Evolutionary conservation across 2,888 invertebrate species (phyloP).

Genomic region (Charanyca ferruginea): DNA sequence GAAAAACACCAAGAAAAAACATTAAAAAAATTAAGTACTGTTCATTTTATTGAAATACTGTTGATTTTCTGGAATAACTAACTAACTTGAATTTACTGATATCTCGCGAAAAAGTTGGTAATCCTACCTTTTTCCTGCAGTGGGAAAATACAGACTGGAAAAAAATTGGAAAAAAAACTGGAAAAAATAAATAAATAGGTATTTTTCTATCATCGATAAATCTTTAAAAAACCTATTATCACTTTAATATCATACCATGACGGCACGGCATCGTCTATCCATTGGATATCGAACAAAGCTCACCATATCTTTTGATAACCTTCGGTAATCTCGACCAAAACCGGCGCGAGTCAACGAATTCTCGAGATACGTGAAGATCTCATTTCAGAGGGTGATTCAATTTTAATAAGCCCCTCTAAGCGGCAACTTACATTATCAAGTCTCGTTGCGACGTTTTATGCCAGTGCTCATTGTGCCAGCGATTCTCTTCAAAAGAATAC

Average conservation of each 20-base stretch:
- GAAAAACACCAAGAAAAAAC: no score
- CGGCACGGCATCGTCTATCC: slow-evolving; percentile 39
- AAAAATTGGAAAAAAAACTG: no score
- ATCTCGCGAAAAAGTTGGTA: no score
- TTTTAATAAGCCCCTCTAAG: slow-evolving; percentile 79
- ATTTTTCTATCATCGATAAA: slow-evolving; percentile 25
- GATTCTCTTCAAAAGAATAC: slow-evolving; percentile 74
- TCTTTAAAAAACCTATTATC: slow-evolving; percentile 23
- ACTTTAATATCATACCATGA: slow-evolving; percentile 47
- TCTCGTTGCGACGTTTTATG: slow-evolving; percentile 74
- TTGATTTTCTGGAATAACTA: no score
- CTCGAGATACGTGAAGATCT: slow-evolving; percentile 72
- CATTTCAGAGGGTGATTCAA: slow-evolving; percentile 78
- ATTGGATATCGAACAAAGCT: slow-evolving; percentile 65
- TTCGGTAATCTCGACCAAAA: slow-evolving; percentile 67
- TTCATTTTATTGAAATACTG: no score
- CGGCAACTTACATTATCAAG: slow-evolving; percentile 79
- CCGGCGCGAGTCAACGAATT: slow-evolving; percentile 67
- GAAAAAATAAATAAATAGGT: slow-evolving; percentile 10
- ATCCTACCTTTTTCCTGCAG: no score
- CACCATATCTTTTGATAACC: slow-evolving; percentile 66
- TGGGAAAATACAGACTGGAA: no score
- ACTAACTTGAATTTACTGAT: no score
- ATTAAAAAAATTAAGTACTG: no score
- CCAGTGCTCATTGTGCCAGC: slow-evolving; percentile 72